phyloP scores from a whole-genome alignment of 1,140 invertebrate species.

The Leptinotarsa texana region DNA sequence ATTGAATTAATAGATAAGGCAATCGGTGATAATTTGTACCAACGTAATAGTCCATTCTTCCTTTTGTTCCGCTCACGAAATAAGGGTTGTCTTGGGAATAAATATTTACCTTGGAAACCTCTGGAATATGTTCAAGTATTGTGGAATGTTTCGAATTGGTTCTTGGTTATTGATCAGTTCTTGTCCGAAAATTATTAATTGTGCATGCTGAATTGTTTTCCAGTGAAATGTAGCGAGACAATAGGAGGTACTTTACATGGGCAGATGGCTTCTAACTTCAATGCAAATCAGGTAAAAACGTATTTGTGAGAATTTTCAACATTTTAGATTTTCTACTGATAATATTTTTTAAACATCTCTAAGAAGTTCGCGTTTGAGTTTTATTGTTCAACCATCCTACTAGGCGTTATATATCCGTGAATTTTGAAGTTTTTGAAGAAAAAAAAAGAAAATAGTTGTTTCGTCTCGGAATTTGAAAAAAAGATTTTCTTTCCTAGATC shows the following conservation, averaged over 20 bases:
- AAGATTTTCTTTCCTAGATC: no score
- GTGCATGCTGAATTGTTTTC: conserved; percentile 19
- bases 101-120: conserved; percentile 27
- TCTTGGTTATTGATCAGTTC: conserved; percentile 5
- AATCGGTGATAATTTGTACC: conserved; percentile 22
- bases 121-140: not conserved
- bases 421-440: no score
- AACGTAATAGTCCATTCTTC: not conserved
- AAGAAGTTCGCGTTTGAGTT: no score
- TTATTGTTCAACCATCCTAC: no score
- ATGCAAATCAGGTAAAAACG: conserved; percentile 40
- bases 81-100: conserved; percentile 21
- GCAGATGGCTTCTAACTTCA: conserved; percentile 35
- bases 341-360: no score
- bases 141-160: not conserved
- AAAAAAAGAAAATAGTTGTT: no score
- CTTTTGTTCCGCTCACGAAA: not conserved
- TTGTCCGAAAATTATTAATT: not conserved
- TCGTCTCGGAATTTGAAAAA: no score
- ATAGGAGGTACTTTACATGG: no score
- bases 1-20: conserved; percentile 26
- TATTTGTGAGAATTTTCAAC: no score
- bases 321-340: no score
- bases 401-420: no score
- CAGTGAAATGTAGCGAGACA: not conserved